Evolutionary conservation across 2,888 invertebrate species (phyloP).

Genomic region (Didymodactylos carnosus): DNA sequence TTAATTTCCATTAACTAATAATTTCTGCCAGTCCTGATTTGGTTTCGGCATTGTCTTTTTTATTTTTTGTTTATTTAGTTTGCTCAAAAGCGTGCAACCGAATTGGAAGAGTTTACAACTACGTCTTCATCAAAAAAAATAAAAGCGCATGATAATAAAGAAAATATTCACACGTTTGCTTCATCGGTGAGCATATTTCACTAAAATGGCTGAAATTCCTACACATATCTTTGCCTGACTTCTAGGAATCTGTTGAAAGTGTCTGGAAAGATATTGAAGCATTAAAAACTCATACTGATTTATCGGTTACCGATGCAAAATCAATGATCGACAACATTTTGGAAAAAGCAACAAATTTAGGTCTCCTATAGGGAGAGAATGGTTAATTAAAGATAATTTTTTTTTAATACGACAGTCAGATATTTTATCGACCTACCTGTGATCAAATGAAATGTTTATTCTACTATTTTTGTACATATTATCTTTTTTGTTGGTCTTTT

Average conservation of each 20-base stretch:
- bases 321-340: neutral
- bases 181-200: neutral
- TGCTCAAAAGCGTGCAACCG: slow-evolving; percentile 11
- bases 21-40: too few species aligned
- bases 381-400: too few species aligned
- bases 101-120: slow-evolving; percentile 9
- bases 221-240: neutral
- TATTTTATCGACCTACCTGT: too few species aligned
- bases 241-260: neutral
- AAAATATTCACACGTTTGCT: neutral
- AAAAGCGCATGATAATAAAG: slow-evolving; percentile 2
- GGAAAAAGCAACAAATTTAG: neutral
- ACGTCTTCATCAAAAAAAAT: neutral
- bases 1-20: too few species aligned
- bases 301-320: neutral
- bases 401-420: too few species aligned
- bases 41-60: too few species aligned
- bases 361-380: too few species aligned
- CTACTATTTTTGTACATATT: too few species aligned
- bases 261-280: neutral
- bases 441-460: too few species aligned
- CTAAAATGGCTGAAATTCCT: neutral
- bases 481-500: too few species aligned
- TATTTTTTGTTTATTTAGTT: neutral
- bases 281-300: neutral